Percentiles rank a stretch among this genome's conserved stretches.
These are phyloP conservation scores for Setophaga coronata DNA, from an alignment of 2,113 vertebrate genomes.

Conservation along the genomic window DNA sequence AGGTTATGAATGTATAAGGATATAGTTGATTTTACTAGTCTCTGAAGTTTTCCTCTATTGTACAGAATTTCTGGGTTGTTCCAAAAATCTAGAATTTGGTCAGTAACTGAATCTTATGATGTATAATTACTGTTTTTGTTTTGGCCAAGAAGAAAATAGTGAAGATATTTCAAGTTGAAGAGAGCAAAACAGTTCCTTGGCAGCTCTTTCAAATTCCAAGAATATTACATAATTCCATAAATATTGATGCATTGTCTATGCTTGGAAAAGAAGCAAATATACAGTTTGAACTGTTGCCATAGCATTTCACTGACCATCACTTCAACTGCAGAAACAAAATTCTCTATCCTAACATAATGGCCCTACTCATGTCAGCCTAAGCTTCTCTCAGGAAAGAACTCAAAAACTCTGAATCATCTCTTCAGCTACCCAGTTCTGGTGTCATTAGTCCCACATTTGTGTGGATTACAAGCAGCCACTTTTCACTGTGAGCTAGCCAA, in stretches of 20 bases:
- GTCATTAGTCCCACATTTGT: neutral
- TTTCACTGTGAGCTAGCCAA: neutral
- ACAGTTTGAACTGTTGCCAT: conserved; percentile 31
- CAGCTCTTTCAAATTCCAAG: conserved; percentile 31
- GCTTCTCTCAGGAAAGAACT: neutral
- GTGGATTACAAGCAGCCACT: neutral
- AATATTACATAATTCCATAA: conserved; percentile 39
- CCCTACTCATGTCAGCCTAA: neutral
- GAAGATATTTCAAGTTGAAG: conserved; percentile 19
- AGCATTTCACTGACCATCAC: conserved; percentile 54
- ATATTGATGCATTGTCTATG: conserved; percentile 52
- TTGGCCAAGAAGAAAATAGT: conserved; percentile 19
- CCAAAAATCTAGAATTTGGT: neutral
- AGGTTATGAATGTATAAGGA: neutral
- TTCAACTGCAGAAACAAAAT: conserved; percentile 44
- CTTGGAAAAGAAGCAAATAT: conserved; percentile 26
- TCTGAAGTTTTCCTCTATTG: neutral
- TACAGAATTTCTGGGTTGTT: neutral
- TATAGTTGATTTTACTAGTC: neutral
- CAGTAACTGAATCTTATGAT: neutral
- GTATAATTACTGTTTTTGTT: conserved; percentile 12
- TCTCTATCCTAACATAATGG: neutral
- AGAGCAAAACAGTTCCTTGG: conserved; percentile 26
- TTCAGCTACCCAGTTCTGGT: neutral
- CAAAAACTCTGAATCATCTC: neutral